These are phyloP conservation scores for Tragulus kanchil DNA, from an alignment of 2,113 vertebrate genomes.

Conservation along the genomic window DNA sequence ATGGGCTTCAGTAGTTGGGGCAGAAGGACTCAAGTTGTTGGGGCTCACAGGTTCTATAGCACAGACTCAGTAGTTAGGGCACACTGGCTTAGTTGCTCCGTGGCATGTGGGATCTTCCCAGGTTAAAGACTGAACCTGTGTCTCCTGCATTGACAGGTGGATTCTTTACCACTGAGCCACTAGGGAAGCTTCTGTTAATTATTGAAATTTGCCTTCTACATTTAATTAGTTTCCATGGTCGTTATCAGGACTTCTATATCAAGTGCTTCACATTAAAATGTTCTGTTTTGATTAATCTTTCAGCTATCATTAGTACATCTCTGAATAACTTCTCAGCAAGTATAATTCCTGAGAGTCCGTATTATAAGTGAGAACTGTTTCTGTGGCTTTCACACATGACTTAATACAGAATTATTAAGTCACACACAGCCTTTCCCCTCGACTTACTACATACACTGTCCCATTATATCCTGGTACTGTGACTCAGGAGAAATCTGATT, in stretches of 20 bases:
- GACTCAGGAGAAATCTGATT: conserved; percentile 1
- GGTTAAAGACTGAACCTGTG: too few species aligned
- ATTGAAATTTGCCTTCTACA: not conserved
- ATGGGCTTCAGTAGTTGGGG: not conserved
- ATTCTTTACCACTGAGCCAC: too few species aligned
- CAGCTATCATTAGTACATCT: not conserved
- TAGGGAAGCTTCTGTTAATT: not conserved
- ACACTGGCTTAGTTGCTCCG: not conserved
- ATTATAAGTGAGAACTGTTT: not conserved
- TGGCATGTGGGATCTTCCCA: not conserved
- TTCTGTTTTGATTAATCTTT: conserved; percentile 12
- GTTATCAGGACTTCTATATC: not conserved
- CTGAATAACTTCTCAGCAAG: not conserved
- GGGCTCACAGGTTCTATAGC: not conserved
- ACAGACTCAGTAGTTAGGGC: not conserved
- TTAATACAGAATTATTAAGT: conserved; percentile 17
- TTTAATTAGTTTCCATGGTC: conserved; percentile 2
- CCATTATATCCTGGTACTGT: not conserved
- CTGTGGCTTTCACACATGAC: not conserved
- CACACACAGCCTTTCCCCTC: not conserved
- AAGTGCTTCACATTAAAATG: not conserved
- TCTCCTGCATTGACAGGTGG: too few species aligned
- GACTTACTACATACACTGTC: not conserved
- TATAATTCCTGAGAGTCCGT: conserved; percentile 14
- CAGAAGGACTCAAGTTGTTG: not conserved